These are phyloP conservation scores for Stenodera caucasica DNA, from an alignment of 2,888 invertebrate species.

Conservation along the genomic window DNA sequence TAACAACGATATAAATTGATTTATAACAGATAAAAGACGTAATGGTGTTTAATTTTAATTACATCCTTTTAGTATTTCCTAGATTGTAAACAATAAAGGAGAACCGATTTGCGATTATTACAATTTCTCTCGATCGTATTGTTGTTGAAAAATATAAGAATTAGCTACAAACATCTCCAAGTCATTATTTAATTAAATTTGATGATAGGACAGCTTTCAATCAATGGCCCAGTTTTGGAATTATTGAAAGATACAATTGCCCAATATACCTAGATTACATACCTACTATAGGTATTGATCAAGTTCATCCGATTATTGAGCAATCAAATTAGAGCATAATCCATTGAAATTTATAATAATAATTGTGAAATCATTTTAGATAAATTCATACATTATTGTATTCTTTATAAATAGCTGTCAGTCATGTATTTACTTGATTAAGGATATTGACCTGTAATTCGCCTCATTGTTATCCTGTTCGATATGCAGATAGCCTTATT, in stretches of 20 bases:
- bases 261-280: too few relatives aligned
- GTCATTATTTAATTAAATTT: slow-evolving; percentile 22
- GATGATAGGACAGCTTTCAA: slow-evolving; percentile 25
- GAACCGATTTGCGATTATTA: too few relatives aligned
- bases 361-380: too few relatives aligned
- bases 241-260: slow-evolving; percentile 5
- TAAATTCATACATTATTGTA: too few relatives aligned
- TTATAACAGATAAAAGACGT: neutral
- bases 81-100: too few relatives aligned
- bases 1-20: neutral
- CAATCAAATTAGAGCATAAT: slow-evolving; percentile 7
- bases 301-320: too few relatives aligned
- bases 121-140: too few relatives aligned
- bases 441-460: slow-evolving; percentile 11
- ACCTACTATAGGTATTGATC: too few relatives aligned
- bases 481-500: slow-evolving; percentile 28
- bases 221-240: slow-evolving; percentile 23
- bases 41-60: neutral
- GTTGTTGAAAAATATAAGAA: too few relatives aligned
- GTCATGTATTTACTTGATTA: slow-evolving; percentile 15
- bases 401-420: neutral
- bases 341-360: slow-evolving; percentile 10
- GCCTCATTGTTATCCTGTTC: neutral
- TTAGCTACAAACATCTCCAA: slow-evolving; percentile 14
- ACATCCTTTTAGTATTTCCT: too few relatives aligned